A percentile compares a stretch with the other conserved stretches of the same genome.
Evolutionary conservation across 2,113 vertebrate species (phyloP).

Genomic region (Gambusia affinis): DNA sequence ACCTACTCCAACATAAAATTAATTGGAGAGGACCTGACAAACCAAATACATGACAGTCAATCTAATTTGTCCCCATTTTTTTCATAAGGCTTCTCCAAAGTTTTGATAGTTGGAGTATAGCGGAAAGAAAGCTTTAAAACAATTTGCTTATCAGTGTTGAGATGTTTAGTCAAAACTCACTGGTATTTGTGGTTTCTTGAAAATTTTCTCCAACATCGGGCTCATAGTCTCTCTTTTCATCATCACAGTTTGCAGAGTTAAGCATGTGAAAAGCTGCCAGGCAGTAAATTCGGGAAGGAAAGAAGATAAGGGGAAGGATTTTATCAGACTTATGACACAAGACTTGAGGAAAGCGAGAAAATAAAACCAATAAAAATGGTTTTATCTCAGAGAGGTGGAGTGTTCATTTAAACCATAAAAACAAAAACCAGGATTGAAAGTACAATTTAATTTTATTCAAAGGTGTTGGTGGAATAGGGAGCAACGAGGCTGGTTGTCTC

Average conservation of each 20-base stretch:
- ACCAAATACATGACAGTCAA: slow-evolving; percentile 5
- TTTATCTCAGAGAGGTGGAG: not conserved
- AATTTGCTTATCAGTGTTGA: too few relatives aligned
- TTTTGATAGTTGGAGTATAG: too few relatives aligned
- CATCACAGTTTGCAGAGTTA: not conserved
- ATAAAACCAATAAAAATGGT: not conserved
- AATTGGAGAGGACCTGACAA: not conserved
- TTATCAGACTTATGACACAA: not conserved
- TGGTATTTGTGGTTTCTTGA: not conserved
- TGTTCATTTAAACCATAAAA: not conserved
- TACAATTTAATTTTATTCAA: not conserved
- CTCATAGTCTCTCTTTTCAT: not conserved
- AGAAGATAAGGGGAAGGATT: not conserved
- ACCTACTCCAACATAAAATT: too few relatives aligned
- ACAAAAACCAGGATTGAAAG: not conserved
- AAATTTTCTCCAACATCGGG: not conserved
- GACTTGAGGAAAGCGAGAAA: too few relatives aligned
- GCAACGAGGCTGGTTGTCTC: not conserved
- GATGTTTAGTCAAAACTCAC: not conserved
- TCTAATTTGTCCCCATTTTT: not conserved
- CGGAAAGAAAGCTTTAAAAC: too few relatives aligned
- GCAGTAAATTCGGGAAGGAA: not conserved
- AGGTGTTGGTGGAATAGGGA: not conserved
- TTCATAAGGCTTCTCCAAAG: not conserved
- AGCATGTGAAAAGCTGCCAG: not conserved